Percentiles rank a stretch among this genome's conserved stretches.
Evolutionary conservation across 2,113 vertebrate genomes (phyloP).

Genomic region (Fregata magnificens): DNA sequence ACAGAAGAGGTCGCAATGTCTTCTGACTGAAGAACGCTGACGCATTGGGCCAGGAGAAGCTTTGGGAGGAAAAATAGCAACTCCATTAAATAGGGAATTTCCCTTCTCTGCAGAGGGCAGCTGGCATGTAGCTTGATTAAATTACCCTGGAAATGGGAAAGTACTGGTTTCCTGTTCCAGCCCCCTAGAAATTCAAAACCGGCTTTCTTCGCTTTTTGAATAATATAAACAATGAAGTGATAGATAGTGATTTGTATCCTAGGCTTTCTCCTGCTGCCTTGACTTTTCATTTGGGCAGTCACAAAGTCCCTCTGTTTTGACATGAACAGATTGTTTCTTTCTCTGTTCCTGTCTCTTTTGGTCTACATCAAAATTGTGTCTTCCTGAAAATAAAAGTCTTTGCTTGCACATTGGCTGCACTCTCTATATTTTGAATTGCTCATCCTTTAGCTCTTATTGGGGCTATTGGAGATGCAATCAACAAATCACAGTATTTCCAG

Average conservation of each 20-base stretch:
- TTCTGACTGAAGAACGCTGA: not conserved
- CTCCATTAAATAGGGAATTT: not conserved
- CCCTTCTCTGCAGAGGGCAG: not conserved
- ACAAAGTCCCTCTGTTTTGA: slow-evolving; percentile 18
- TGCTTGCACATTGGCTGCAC: not conserved
- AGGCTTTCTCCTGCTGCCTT: not conserved
- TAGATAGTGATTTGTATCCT: not conserved
- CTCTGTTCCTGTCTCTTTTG: not conserved
- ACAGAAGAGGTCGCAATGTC: not conserved
- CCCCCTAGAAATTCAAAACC: not conserved
- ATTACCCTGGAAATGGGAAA: slow-evolving; percentile 1
- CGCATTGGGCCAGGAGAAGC: not conserved
- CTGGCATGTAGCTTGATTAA: not conserved
- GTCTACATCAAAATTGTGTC: not conserved
- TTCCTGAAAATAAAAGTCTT: slow-evolving; percentile 21
- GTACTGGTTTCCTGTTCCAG: not conserved
- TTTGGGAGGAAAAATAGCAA: not conserved
- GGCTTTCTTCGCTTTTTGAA: not conserved
- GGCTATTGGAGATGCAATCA: not conserved
- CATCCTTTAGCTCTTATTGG: not conserved
- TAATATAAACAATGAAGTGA: not conserved
- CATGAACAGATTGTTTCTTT: slow-evolving; percentile 6
- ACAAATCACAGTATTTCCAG: slow-evolving; percentile 1
- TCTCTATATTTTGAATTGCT: not conserved
- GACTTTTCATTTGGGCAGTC: not conserved